Evolutionary conservation across 2,888 invertebrate genomes (phyloP), one percentile per base, ranked within the genome.

Genomic region (Netelia virgata): DNA sequence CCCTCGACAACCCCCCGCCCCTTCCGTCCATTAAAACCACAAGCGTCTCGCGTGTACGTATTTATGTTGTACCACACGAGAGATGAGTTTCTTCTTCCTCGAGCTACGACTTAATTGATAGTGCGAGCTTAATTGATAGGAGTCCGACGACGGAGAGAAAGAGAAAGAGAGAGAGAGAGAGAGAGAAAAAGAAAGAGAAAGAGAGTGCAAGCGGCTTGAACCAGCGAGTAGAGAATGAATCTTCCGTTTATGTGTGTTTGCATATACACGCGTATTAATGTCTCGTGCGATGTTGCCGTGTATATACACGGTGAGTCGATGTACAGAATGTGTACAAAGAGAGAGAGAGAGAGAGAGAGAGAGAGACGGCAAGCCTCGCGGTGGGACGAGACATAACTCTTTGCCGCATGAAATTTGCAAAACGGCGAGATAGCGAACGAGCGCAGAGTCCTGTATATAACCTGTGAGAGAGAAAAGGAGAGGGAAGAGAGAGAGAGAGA

Each of bases 351-450:
- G 8, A 14, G 43, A 53, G 55, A 66, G 69, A 76, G 55, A 55
- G 55, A 55, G 18, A 18, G 55, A 18, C 74, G 69, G 47, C 74
- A 72, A 64, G 72, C 50, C 73, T 70, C 66, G 76, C 66, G 83
- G 79, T 66, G 78, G 86, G 81, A 82, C 80, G 84, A 83, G 70
- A 84, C 86, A 87, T 87, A 86, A 87, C 76, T 85, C 86, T 85
- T 85, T 86, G 86, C 72, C 75, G 86, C 84, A 87, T 85, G 83
- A 87, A 87, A 92, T 92, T 92, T 91, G 90, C 92, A 91, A 92
- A 93, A 91, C 89, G 89, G 89, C 87, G 87, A 90, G 91, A 91
- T 92, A 91, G 90, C 89, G 87, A 88, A 90, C 87, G 90, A 87
- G 89, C 83, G 88, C 88, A 89, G 88, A 90, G 82, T 86, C 79